A percentile compares a stretch with the other conserved stretches of the same genome.
Conservation (phyloP, 30 jellyfish, hydroid and myxozoan genomes). For the Morbakka virulenta region DNA sequence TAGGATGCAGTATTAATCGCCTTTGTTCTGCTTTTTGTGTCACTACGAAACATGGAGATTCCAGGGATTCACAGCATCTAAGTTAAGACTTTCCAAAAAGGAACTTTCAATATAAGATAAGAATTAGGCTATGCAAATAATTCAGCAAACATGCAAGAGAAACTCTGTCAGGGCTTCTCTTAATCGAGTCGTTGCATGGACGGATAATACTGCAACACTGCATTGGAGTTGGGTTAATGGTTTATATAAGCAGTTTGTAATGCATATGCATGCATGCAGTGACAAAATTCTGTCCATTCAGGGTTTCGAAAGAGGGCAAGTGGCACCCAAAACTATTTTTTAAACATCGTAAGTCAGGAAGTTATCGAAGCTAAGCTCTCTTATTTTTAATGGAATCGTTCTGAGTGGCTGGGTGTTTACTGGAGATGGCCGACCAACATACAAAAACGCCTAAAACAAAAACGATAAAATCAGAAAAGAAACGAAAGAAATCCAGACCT, state of each 20-base stretch:
- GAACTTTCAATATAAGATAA: constrained; percentile 35
- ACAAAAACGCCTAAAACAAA: constrained; percentile 5
- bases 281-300: constrained; percentile 26
- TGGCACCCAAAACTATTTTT: constrained; percentile 38
- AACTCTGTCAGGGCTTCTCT: constrained; percentile 5
- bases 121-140: constrained; percentile 45
- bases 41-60: constrained; percentile 42
- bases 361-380: neutral
- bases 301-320: constrained; percentile 37
- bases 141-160: constrained; percentile 39
- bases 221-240: constrained; percentile 41
- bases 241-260: constrained; percentile 38
- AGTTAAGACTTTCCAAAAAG: constrained; percentile 17
- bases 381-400: constrained; percentile 24
- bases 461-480: constrained; percentile 24
- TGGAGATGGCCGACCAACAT: constrained; percentile 48
- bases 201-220: constrained; percentile 56
- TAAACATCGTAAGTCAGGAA: constrained; percentile 26
- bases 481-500: constrained; percentile 35
- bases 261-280: constrained; percentile 41
- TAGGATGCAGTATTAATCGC: constrained; percentile 58
- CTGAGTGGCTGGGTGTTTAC: constrained; percentile 38
- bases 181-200: constrained; percentile 16
- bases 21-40: constrained; percentile 47
- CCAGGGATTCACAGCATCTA: constrained; percentile 43